Base-by-base conservation (phyloP, 2,888 invertebrate genomes). In the Taphrorychus bicolor region DNA sequence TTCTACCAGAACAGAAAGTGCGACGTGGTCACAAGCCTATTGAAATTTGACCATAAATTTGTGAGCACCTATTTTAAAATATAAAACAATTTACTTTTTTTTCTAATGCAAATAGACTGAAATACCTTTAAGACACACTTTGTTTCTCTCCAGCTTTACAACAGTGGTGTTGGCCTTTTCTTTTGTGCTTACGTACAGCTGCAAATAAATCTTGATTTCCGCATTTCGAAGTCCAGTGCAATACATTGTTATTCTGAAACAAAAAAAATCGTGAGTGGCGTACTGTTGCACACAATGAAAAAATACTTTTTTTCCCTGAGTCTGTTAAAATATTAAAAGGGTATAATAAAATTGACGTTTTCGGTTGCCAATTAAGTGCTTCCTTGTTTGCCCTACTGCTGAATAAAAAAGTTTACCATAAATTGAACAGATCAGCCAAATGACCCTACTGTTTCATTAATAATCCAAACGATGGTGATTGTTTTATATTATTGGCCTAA, bases 121-220 rank as follows among this genome's bases (percentile, higher is more conserved):
- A n/a, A n/a, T 78, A 91, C 92, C 91, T 88, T 91, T 90, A 71
- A 91, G 85, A 81, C 95, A 95, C 76, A 94, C 92, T 84, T 95
- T 95, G 82, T 92, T 93, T 72, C 95, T 86, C 77, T 90, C 90
- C 83, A 95, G 91, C 74, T 90, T 87, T 65, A 95, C 85, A 72
- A 86, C 84, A 7, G 91, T 90, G 76, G 90, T 89, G 79, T 91
- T 89, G 81, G 91, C 87, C 7, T 86, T 85, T n/a, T 89, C 88
- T 9, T 88, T 88, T 0, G 89, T 88, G 45, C 91, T 91, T 73
- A 95, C 91, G 79, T 93, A 91, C 74, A 95, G 86, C 80, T 92
- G 91, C 78, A 95, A 88, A 70, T 88, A 88, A 70, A 95, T 89
- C 70, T 91, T 88, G 72, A 95, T 91, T 83, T 95, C 93, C 11